Base-by-base conservation (phyloP, 2,888 invertebrate genomes). In the Agriopis marginaria region DNA sequence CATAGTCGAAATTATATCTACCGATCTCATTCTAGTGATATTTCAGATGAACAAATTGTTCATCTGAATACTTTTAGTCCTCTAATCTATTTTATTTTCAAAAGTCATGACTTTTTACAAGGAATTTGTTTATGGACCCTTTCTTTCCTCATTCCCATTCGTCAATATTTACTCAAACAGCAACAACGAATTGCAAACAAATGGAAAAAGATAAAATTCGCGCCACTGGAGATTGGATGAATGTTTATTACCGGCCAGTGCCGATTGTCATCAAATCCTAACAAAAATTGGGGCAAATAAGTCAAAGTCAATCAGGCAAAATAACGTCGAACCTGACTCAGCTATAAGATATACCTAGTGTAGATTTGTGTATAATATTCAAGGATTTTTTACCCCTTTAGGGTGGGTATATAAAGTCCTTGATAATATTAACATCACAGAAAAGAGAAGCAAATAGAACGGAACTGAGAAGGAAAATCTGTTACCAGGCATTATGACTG, bases 191-290 rank as follows among this genome's bases (percentile, higher is more conserved):
- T 76, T 65, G 55, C 50, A 73, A 72, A 78, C 70, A 76, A 75
- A 81, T 79, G 75, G 32, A 32, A 76, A 77, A 79, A 71, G 40
- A 83, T 83, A 78, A 79, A 66, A 75, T 67, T 74, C 73, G 62
- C 75, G 70, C 73, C 73, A 73, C 73, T 72, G 63, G 56, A 63
- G 75, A 75, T 75, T 77, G 73, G 69, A 63, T 32, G 63, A 71
- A 75, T 73, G 76, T 82, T 79, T 81, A 79, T 75, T 76, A 75
- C 77, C 32, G 70, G 75, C 76, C 66, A 67, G 53, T 63, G 67
- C 63, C 17, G 14, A 47, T n/a, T 47, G 47, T 47, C 47, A 47
- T 47, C 12, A 47, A 12, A 12, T 47, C 47, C 12, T 47, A 12
- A 12, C 47, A 47, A 47, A 12, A 12, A 45, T 1, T 5, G 12